Evolutionary conservation across 2,888 invertebrate genomes (phyloP).

Genomic region (Aleiodes leptofemur): DNA sequence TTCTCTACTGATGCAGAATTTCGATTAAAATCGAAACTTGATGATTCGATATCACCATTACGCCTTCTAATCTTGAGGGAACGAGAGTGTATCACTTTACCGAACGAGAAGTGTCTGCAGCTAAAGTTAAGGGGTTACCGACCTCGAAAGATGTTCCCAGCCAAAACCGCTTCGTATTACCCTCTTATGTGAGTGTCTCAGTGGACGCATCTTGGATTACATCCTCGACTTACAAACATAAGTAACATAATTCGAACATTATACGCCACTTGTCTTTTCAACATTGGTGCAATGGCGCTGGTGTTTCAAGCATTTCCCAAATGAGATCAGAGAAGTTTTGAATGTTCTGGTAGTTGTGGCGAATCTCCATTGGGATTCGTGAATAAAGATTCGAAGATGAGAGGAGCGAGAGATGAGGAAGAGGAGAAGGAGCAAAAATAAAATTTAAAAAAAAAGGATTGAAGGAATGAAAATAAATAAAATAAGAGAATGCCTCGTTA

Average conservation of each 20-base stretch:
- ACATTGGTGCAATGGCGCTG: background rate
- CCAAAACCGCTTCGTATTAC: slow-evolving; percentile 50
- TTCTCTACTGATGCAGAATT: no score
- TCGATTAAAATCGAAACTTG: no score
- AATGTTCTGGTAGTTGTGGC: slow-evolving; percentile 8
- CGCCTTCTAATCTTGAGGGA: background rate
- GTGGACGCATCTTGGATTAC: slow-evolving; percentile 45
- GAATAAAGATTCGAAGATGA: slow-evolving; percentile 39
- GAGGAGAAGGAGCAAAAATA: slow-evolving; percentile 18
- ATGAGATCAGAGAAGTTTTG: background rate
- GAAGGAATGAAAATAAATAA: slow-evolving; percentile 50
- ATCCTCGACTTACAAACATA: slow-evolving; percentile 55
- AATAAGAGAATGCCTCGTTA: slow-evolving; percentile 59
- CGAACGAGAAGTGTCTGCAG: background rate
- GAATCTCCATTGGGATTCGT: slow-evolving; percentile 43
- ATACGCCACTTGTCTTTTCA: slow-evolving; percentile 58
- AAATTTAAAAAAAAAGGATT: slow-evolving; percentile 46
- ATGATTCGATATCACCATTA: no score
- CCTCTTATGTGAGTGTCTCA: slow-evolving; percentile 52
- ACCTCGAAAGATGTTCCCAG: slow-evolving; percentile 20
- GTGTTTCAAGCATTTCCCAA: slow-evolving; percentile 3
- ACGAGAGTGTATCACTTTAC: slow-evolving; percentile 26
- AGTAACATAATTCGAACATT: slow-evolving; percentile 64
- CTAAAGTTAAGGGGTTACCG: slow-evolving; percentile 8
- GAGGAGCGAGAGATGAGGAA: slow-evolving; percentile 8